Evolutionary conservation across 2,888 invertebrate species (phyloP).

Genomic region (Cheiracanthium punctorium): DNA sequence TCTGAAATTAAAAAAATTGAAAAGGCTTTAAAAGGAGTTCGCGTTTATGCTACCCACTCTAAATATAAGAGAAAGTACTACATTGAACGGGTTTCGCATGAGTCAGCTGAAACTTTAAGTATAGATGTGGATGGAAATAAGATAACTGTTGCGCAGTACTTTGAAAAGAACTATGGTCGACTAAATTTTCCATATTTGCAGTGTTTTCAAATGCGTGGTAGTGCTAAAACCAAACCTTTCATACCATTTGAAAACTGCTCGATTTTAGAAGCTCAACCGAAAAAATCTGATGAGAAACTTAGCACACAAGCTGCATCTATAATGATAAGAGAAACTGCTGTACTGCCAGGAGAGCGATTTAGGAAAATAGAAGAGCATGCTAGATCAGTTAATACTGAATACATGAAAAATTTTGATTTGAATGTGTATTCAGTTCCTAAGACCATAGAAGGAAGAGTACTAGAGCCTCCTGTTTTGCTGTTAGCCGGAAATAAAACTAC

Average conservation of each 20-base stretch:
- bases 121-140: slow-evolving; percentile 3
- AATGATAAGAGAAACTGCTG: slow-evolving; percentile 61
- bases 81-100: slow-evolving; percentile 27
- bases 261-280: slow-evolving; percentile 55
- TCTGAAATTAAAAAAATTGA: slow-evolving; percentile 17
- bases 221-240: slow-evolving; percentile 46
- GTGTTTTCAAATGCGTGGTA: slow-evolving; percentile 55
- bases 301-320: slow-evolving; percentile 5
- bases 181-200: slow-evolving; percentile 58
- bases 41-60: slow-evolving; percentile 40
- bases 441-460: slow-evolving; percentile 58
- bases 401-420: slow-evolving; percentile 49
- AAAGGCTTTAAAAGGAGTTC: slow-evolving; percentile 27
- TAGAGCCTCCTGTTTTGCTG: slow-evolving; percentile 37
- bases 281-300: slow-evolving; percentile 43
- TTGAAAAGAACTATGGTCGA: slow-evolving; percentile 37
- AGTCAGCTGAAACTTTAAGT: slow-evolving; percentile 23
- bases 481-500: background rate
- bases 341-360: slow-evolving; percentile 58
- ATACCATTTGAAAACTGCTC: slow-evolving; percentile 67
- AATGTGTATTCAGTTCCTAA: slow-evolving; percentile 37
- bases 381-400: slow-evolving; percentile 20
- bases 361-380: slow-evolving; percentile 36
- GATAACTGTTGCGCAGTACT: slow-evolving; percentile 61
- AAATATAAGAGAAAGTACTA: slow-evolving; percentile 42